A percentile compares a stretch with the other conserved stretches of the same genome.
phyloP scores from a whole-genome alignment of 1,140 invertebrate species.

The Saxidomus purpurata region DNA sequence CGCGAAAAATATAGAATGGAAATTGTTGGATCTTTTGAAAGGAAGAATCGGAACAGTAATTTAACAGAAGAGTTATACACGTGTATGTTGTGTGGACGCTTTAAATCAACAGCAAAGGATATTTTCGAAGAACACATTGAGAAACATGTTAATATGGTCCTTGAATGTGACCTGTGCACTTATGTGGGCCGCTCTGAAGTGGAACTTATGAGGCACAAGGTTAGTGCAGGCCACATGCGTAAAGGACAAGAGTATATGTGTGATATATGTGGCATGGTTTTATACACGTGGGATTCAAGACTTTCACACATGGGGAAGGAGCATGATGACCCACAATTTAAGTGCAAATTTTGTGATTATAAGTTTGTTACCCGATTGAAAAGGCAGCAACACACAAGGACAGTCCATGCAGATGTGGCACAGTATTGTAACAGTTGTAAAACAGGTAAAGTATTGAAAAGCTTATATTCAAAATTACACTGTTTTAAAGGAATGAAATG shows the following conservation, averaged over 20 bases:
- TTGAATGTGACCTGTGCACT: slow-evolving; percentile 12
- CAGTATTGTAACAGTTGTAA: slow-evolving; percentile 44
- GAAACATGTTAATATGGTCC: slow-evolving; percentile 50
- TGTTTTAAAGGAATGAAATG: too few species aligned
- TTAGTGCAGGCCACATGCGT: background rate
- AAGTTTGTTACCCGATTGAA: slow-evolving; percentile 23
- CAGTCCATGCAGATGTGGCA: background rate
- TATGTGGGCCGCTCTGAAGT: slow-evolving; percentile 36
- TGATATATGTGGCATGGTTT: slow-evolving; percentile 50
- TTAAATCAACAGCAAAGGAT: slow-evolving; percentile 28
- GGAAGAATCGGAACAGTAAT: slow-evolving; percentile 39
- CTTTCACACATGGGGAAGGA: slow-evolving; percentile 43
- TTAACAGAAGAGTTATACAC: slow-evolving; percentile 32
- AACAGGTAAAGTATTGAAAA: slow-evolving; percentile 12
- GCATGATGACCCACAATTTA: slow-evolving; percentile 21
- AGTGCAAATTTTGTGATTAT: slow-evolving; percentile 46
- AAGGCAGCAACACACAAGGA: slow-evolving; percentile 11
- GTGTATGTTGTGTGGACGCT: slow-evolving; percentile 41
- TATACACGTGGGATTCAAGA: slow-evolving; percentile 12
- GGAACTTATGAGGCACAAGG: slow-evolving; percentile 25
- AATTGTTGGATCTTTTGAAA: slow-evolving; percentile 41
- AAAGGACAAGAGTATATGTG: slow-evolving; percentile 25
- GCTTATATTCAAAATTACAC: too few species aligned
- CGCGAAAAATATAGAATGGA: slow-evolving; percentile 43
- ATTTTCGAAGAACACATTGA: slow-evolving; percentile 54